A percentile compares a stretch with the other conserved stretches of the same genome.
Conservation (phyloP, 2,113 vertebrate genomes). For the Panthera tigris region DNA sequence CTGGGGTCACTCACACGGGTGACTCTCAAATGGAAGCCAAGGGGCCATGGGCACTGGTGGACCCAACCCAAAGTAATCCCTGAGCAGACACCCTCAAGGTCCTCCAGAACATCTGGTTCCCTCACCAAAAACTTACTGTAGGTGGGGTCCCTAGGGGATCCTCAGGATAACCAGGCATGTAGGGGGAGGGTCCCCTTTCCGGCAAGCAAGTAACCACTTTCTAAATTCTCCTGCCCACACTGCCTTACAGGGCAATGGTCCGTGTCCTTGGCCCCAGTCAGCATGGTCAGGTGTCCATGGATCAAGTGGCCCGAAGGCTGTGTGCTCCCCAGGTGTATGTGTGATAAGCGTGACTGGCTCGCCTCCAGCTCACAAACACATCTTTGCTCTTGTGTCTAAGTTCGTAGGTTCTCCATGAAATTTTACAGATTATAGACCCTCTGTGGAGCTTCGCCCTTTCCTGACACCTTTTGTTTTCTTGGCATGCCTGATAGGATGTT, state of each 20-base stretch:
- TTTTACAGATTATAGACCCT: background rate
- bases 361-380: background rate
- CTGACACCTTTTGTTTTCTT: background rate
- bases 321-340: background rate
- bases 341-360: background rate
- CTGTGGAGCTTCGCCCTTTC: background rate
- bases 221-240: background rate
- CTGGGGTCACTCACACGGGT: background rate
- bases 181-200: background rate
- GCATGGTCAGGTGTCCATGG: background rate
- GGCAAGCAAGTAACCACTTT: background rate
- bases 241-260: background rate
- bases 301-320: background rate
- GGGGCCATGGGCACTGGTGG: background rate
- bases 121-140: background rate
- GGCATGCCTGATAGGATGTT: rapidly evolving
- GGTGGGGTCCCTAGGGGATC: rapidly evolving
- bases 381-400: background rate
- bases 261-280: background rate
- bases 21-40: background rate
- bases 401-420: background rate
- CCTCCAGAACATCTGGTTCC: background rate
- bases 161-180: too few relatives aligned
- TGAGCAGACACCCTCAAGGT: background rate
- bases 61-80: background rate